Evolutionary conservation across 2,888 invertebrate species (phyloP).

Genomic region (Piscicola geometra): DNA sequence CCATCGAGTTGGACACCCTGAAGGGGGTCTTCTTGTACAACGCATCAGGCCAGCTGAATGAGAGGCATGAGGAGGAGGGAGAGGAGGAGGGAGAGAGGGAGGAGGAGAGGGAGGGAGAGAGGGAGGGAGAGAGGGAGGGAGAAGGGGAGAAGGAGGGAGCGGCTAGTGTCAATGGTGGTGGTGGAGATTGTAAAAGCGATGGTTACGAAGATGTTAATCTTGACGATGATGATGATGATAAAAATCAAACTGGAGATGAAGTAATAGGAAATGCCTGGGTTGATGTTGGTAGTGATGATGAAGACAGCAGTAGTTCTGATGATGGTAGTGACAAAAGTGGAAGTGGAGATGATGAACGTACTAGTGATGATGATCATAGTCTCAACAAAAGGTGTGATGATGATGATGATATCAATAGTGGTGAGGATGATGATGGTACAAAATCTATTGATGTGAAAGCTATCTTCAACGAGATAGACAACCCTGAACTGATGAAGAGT

Average conservation of each 20-base stretch:
- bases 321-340: slow-evolving; percentile 36
- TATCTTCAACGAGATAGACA: too few species aligned
- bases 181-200: not conserved
- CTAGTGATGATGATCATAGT: too few species aligned
- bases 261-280: not conserved
- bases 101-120: slow-evolving; percentile 31
- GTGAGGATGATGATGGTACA: too few species aligned
- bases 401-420: too few species aligned
- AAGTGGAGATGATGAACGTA: not conserved
- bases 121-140: slow-evolving; percentile 8
- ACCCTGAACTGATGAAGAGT: too few species aligned
- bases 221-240: slow-evolving; percentile 5
- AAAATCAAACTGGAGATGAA: not conserved
- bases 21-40: slow-evolving; percentile 80
- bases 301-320: slow-evolving; percentile 39
- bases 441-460: too few species aligned
- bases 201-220: slow-evolving; percentile 2
- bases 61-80: slow-evolving; percentile 18
- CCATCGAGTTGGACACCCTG: slow-evolving; percentile 82
- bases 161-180: not conserved
- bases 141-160: not conserved
- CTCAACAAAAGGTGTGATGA: too few species aligned
- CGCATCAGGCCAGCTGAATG: slow-evolving; percentile 50
- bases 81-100: slow-evolving; percentile 37
- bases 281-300: slow-evolving; percentile 32